phyloP scores from a whole-genome alignment of 2,113 vertebrate genomes.

The Falcunculus frontatus region DNA sequence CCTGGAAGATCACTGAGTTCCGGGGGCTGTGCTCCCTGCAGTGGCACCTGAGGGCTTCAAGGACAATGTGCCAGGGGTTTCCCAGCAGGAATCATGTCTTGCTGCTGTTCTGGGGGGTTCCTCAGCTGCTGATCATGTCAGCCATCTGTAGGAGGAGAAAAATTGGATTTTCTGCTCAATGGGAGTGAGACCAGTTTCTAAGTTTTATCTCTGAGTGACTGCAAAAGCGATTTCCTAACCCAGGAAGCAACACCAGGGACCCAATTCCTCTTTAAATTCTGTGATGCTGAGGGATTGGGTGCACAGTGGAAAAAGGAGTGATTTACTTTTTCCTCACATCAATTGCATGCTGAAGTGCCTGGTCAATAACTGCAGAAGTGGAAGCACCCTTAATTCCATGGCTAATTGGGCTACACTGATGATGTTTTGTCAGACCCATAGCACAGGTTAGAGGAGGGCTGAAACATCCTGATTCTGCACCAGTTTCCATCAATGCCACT shows the following conservation, averaged over 20 bases:
- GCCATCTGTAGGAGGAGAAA: not conserved
- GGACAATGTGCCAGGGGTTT: not conserved
- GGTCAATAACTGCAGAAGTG: not conserved
- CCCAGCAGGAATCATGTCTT: not conserved
- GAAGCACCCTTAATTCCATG: not conserved
- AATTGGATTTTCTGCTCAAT: not conserved
- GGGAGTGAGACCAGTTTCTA: not conserved
- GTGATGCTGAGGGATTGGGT: not conserved
- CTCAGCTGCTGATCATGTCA: not conserved
- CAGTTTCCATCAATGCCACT: not conserved
- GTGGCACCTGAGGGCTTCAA: not conserved
- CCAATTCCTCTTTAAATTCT: not conserved
- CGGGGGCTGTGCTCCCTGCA: not conserved
- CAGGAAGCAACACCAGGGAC: not conserved
- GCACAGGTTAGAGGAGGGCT: not conserved
- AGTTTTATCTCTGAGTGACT: not conserved
- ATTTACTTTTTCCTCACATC: not conserved
- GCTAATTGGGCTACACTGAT: fast-evolving
- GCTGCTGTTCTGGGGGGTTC: not conserved
- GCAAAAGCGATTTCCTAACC: not conserved
- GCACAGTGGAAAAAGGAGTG: not conserved
- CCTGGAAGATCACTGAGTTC: not conserved
- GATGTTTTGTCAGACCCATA: not conserved
- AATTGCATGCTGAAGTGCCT: not conserved
- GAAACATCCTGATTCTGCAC: not conserved